Evolutionary conservation across 2,888 invertebrate species (phyloP).

Genomic region (Alviniconcha strummeri): DNA sequence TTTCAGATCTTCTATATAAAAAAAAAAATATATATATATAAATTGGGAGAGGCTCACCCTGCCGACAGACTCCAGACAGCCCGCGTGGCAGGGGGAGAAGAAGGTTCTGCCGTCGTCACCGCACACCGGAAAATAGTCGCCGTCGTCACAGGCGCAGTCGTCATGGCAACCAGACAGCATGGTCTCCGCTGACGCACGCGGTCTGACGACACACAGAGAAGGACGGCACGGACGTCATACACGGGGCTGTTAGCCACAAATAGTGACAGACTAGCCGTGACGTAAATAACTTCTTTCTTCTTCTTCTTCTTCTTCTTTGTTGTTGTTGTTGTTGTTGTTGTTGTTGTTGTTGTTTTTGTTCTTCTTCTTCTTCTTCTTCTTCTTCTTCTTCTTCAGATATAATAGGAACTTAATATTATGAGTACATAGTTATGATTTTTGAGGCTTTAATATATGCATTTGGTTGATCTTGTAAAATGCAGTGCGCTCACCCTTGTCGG

Average conservation of each 20-base stretch:
- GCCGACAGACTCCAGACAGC: slow-evolving; percentile 62
- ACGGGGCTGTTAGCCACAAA: neutral
- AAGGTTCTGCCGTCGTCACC: slow-evolving; percentile 75
- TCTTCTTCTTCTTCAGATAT: no score
- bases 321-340: neutral
- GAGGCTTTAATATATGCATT: no score
- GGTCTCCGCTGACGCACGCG: neutral
- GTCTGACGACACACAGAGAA: neutral
- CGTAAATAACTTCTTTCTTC: neutral
- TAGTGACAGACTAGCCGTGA: no score
- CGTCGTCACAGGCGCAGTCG: slow-evolving; percentile 86
- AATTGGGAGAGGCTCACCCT: slow-evolving; percentile 1
- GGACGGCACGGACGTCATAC: neutral
- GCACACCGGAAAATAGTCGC: slow-evolving; percentile 74
- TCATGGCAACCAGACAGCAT: slow-evolving; percentile 64
- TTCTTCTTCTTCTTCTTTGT: neutral
- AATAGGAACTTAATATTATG: no score
- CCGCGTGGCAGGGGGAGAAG: slow-evolving; percentile 76
- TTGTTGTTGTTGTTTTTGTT: no score
- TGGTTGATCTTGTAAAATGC: no score
- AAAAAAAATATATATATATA: neutral
- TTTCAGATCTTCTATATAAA: neutral
- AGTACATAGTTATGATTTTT: no score
- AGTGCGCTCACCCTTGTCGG: no score
- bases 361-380: no score